Conservation (phyloP, 2,797 vertebrate genomes). For the Liparis tanakae region DNA sequence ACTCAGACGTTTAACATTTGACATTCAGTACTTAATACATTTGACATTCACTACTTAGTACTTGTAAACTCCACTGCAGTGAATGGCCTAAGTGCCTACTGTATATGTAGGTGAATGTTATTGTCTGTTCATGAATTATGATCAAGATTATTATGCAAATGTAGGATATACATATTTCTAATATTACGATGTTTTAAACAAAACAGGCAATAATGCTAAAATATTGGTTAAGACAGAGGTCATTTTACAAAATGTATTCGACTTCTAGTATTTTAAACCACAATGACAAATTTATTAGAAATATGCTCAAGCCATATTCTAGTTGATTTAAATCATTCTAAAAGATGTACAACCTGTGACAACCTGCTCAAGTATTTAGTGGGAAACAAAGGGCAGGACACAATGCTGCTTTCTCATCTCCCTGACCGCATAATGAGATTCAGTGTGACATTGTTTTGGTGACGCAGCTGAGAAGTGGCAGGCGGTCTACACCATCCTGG, state of each 20-base stretch:
- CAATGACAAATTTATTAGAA: background rate
- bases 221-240: background rate
- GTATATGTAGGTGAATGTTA: too few species aligned
- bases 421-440: background rate
- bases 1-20: too few species aligned
- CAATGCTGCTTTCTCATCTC: background rate
- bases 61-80: background rate
- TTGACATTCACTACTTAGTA: background rate
- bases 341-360: background rate
- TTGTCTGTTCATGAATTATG: too few species aligned
- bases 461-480: constrained; percentile 96
- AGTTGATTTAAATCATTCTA: background rate
- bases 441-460: background rate
- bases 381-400: background rate
- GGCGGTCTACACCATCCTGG: constrained; percentile 94
- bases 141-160: too few species aligned
- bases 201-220: too few species aligned
- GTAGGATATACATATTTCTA: background rate
- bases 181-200: background rate
- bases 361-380: background rate
- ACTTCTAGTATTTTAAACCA: background rate
- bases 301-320: background rate
- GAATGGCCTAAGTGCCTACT: too few species aligned
- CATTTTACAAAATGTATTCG: background rate
- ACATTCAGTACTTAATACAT: too few species aligned